phyloP scores from a whole-genome alignment of 2,888 invertebrate species.

The Cheiracanthium punctorium region DNA sequence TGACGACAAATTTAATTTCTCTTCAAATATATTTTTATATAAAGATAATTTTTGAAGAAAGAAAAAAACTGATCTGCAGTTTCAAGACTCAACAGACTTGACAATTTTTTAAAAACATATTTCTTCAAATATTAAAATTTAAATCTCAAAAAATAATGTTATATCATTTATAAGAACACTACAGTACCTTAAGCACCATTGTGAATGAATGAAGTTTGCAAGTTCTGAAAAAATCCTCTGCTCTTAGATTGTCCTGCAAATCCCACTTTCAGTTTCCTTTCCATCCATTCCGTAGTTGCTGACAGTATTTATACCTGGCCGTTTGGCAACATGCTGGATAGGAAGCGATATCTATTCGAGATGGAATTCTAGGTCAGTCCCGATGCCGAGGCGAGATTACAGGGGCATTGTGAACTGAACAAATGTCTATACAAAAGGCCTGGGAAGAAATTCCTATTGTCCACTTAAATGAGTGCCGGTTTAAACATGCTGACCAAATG shows the following conservation, averaged over 20 bases:
- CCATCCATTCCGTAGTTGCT: conserved; percentile 15
- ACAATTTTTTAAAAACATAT: too few relatives aligned
- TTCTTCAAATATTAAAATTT: too few relatives aligned
- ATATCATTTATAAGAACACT: too few relatives aligned
- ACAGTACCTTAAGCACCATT: neutral
- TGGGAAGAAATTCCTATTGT: conserved; percentile 51
- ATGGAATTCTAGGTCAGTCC: conserved; percentile 62
- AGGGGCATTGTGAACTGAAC: conserved; percentile 43
- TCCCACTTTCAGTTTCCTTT: conserved; percentile 25
- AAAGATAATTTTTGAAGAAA: too few relatives aligned
- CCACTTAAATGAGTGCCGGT: conserved; percentile 50
- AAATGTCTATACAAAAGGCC: conserved; percentile 62
- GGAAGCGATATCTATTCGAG: conserved; percentile 54
- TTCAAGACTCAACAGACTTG: too few relatives aligned
- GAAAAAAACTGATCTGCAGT: too few relatives aligned
- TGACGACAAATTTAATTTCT: too few relatives aligned
- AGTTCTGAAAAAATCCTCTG: too few relatives aligned
- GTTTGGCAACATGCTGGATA: conserved; percentile 48
- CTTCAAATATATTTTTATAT: too few relatives aligned
- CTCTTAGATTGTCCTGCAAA: neutral
- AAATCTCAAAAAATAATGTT: too few relatives aligned
- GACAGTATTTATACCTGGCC: conserved; percentile 57
- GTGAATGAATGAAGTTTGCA: neutral
- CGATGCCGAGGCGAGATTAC: conserved; percentile 61
- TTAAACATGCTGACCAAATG: conserved; percentile 57